These are phyloP conservation scores for Paramormyrops kingsleyae DNA, from an alignment of 2,113 vertebrate genomes.

Conservation along the genomic window DNA sequence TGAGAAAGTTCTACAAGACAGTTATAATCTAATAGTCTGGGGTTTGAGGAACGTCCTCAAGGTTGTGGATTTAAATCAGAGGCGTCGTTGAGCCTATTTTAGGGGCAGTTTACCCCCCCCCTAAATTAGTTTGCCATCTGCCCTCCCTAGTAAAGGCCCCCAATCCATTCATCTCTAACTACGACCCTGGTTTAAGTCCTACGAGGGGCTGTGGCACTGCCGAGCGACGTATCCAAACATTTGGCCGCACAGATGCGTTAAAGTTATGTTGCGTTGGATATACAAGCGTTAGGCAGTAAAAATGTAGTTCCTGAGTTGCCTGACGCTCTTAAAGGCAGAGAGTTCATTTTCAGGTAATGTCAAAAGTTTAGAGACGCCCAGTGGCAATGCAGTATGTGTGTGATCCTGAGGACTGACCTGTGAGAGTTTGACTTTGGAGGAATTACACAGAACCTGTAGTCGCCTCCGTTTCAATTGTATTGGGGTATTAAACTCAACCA, in stretches of 20 bases:
- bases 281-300: neutral
- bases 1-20: neutral
- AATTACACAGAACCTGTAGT: neutral
- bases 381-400: neutral
- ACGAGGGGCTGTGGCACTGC: neutral
- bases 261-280: neutral
- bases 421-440: neutral
- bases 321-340: neutral
- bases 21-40: neutral
- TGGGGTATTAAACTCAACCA: neutral
- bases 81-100: too few relatives aligned
- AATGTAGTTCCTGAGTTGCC: neutral
- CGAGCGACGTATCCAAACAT: neutral
- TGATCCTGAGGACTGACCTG: neutral
- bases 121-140: too few relatives aligned
- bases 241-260: neutral
- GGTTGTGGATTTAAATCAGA: neutral
- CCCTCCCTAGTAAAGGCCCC: too few relatives aligned
- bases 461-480: neutral
- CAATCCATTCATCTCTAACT: too few relatives aligned
- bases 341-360: neutral
- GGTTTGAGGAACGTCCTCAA: neutral
- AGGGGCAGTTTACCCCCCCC: too few relatives aligned
- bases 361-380: neutral
- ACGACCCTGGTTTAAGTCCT: neutral